Conservation (phyloP, 2,797 vertebrate genomes). For the Telmatherina bonti region DNA sequence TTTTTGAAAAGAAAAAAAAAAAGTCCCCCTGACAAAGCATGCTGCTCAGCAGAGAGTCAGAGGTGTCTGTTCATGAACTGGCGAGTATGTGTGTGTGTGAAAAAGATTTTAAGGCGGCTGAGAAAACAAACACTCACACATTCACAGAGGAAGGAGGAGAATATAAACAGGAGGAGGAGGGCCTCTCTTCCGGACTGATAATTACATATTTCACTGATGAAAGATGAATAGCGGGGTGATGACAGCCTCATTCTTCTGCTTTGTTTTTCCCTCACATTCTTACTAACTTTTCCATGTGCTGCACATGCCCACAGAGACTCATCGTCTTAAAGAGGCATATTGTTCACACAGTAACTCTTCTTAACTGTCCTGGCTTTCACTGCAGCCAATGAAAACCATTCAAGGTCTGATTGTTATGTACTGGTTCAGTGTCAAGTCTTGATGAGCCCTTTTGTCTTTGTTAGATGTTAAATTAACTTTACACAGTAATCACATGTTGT, state of each 20-base stretch:
- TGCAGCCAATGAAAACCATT: constrained; percentile 9
- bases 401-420: constrained; percentile 11
- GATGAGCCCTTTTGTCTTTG: constrained; percentile 11
- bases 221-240: constrained; percentile 16
- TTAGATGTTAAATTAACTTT: constrained; percentile 8
- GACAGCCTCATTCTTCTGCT: constrained; percentile 34
- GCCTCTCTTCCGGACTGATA: constrained; percentile 49
- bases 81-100: constrained; percentile 18
- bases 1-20: neutral
- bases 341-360: constrained; percentile 20
- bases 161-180: constrained; percentile 51
- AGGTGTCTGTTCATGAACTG: constrained; percentile 30
- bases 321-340: constrained; percentile 28
- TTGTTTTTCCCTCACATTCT: constrained; percentile 36
- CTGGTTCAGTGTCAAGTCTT: constrained; percentile 8
- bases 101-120: constrained; percentile 38
- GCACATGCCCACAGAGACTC: constrained; percentile 28
- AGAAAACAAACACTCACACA: constrained; percentile 62
- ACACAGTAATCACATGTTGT: constrained; percentile 5
- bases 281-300: constrained; percentile 15
- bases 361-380: constrained; percentile 17
- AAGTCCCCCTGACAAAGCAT: neutral
- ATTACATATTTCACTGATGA: constrained; percentile 59
- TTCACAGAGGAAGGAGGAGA: constrained; percentile 54
- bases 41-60: constrained; percentile 31